Conservation (phyloP, 2,797 vertebrate species). For the Podargus strigoides region DNA sequence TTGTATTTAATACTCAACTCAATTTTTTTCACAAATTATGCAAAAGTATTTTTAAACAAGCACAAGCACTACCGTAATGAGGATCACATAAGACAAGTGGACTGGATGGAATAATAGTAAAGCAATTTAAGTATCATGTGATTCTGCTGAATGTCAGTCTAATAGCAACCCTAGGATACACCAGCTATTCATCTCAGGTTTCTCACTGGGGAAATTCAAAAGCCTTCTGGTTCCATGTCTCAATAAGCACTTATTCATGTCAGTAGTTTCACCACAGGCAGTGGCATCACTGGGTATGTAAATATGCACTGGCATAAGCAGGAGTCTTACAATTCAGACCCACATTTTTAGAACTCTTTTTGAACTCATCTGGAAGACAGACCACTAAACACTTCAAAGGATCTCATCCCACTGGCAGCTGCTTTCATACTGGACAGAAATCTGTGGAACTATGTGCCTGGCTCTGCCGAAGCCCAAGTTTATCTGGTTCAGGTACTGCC, state of each 20-base stretch:
- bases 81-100: neutral
- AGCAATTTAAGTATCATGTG: neutral
- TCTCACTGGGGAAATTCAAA: neutral
- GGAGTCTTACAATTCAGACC: neutral
- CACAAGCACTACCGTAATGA: neutral
- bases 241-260: neutral
- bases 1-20: neutral
- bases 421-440: neutral
- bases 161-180: neutral
- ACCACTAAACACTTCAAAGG: constrained; percentile 28
- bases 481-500: neutral
- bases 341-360: neutral
- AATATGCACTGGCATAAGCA: neutral
- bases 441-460: neutral
- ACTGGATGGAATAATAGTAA: neutral
- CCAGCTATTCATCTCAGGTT: neutral
- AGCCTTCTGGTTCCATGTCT: neutral
- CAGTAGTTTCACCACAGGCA: neutral
- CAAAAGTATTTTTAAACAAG: neutral
- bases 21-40: neutral
- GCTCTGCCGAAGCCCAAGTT: neutral
- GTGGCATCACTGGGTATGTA: neutral
- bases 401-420: neutral
- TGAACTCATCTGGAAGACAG: constrained; percentile 29
- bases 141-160: neutral